Base-by-base conservation (phyloP, 2,888 invertebrate genomes). In the Drosophila melanosoma region DNA sequence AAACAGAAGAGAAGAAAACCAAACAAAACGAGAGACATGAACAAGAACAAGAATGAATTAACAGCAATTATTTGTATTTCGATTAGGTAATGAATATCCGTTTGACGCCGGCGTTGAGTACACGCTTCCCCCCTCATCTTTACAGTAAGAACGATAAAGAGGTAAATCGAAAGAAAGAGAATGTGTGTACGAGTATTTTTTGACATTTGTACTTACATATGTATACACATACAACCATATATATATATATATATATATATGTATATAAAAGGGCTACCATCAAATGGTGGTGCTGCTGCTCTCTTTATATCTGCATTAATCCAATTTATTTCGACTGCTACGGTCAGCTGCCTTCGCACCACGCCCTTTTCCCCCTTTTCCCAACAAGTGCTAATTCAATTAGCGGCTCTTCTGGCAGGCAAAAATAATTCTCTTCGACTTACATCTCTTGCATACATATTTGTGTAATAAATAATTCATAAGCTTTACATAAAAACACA, bases 351-450 rank as follows among this genome's bases (percentile, higher is more conserved):
- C 54, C 8, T 48, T 32, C 10, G 15, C 20, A 23, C 15, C 15
- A 15, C 15, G 23, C 45, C 45, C 23, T 15, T 45, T 45, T 3
- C 15, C 38, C 42, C 11, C 17, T 26, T 15, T 17, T 4, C 5
- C 36, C 12, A 0, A 0, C 17, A 38, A 68, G 66, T 80, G 77
- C 75, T 84, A 87, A 87, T 87, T 83, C 48, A 83, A 83, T 85
- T 83, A 83, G 68, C 85, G 69, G 56, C 71, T 67, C 64, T 68
- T 58, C 40, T 32, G 49, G 52, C 23, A 40, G 61, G 51, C 58
- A 38, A 29, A 20, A 73, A 32, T 15, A 26, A 78, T 67, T 52
- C 48, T 72, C 60, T 63, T n/a, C n/a, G 23, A 10, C 33, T 33
- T 26, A 10, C 23, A 23, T 45, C 23, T 45, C 23, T 23, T 23